Evolutionary conservation across 2,888 invertebrate species (phyloP).

Genomic region (Candidula unifasciata): DNA sequence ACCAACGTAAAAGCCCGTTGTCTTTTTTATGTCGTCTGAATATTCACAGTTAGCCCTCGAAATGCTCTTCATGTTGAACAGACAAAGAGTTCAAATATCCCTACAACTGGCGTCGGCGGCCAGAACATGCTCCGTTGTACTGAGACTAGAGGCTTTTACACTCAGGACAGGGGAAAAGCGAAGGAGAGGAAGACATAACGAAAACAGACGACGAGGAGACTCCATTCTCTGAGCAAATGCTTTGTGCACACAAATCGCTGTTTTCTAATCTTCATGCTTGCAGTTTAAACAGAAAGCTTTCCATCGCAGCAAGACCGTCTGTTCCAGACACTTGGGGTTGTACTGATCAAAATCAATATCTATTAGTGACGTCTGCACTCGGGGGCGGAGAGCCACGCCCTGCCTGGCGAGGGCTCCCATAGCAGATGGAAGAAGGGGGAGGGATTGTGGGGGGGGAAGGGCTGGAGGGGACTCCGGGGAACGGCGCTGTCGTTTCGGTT

Average conservation of each 20-base stretch:
- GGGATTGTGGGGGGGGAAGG: too few species aligned
- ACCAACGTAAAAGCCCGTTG: too few species aligned
- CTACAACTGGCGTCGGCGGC: too few species aligned
- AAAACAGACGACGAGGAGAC: slow-evolving; percentile 11
- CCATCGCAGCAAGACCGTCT: slow-evolving; percentile 33
- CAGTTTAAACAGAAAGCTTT: slow-evolving; percentile 37
- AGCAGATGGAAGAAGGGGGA: too few species aligned
- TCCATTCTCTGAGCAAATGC: slow-evolving; percentile 46
- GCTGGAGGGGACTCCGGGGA: too few species aligned
- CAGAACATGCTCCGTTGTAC: too few species aligned
- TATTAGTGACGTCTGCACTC: slow-evolving; percentile 33
- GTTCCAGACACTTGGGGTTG: slow-evolving; percentile 1
- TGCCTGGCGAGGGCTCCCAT: neutral
- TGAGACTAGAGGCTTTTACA: too few species aligned
- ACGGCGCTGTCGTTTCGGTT: too few species aligned
- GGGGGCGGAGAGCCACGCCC: neutral
- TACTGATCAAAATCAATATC: slow-evolving; percentile 38
- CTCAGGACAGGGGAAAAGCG: neutral
- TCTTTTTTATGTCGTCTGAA: too few species aligned
- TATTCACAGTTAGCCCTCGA: too few species aligned
- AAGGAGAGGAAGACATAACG: neutral
- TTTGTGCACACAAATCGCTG: slow-evolving; percentile 42
- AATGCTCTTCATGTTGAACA: too few species aligned
- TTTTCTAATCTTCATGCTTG: slow-evolving; percentile 27
- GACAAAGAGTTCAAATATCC: too few species aligned